Base-by-base conservation (phyloP, 1,140 invertebrate species). In the Procambarus clarkii region DNA sequence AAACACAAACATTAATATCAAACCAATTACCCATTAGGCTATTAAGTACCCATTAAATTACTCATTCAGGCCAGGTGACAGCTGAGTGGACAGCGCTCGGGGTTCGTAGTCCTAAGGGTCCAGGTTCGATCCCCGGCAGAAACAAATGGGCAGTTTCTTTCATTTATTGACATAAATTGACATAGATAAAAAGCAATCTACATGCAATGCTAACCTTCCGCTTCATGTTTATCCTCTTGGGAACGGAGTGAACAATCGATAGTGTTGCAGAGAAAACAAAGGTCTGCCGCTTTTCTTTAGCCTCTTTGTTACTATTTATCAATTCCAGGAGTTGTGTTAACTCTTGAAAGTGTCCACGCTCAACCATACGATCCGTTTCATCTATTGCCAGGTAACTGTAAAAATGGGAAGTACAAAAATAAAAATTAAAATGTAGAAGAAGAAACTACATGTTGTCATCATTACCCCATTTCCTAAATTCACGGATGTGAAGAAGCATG, bases 181-280 rank as follows among this genome's bases (percentile, higher is more conserved):
- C 34, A 34, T 34, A 34, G 34, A 34, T 34, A 34, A 34, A 34
- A 34, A 34, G 34, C 34, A 34, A 34, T 34, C 34, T 34, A 34
- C 34, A 34, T 34, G 15, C 24, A 76, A 88, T 21, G 81, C n/a
- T 45, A 69, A 92, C 86, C 78, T 92, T 92, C 71, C 54, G 54
- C 64, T 89, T 92, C 44, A 81, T 54, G 13, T 74, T 54, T 45
- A 90, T 2, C 71, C 92, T 89, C 44, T 96, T 94, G 0, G 98
- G 98, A 76, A 97, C 95, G 91, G 97, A 96, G 93, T 98, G 98
- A 0, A 98, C 96, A 93, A 99, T 95, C 1, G 98, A 98, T 8
- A 99, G 95, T 0, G 99, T 99, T 24, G 99, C 99, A 0, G 99
- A 99, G 95, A 99, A 99, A 0, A 99, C 97, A 95, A 99, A 99